These are phyloP conservation scores for Chrysolina americana DNA, from an alignment of 2,888 invertebrate species.

Conservation along the genomic window DNA sequence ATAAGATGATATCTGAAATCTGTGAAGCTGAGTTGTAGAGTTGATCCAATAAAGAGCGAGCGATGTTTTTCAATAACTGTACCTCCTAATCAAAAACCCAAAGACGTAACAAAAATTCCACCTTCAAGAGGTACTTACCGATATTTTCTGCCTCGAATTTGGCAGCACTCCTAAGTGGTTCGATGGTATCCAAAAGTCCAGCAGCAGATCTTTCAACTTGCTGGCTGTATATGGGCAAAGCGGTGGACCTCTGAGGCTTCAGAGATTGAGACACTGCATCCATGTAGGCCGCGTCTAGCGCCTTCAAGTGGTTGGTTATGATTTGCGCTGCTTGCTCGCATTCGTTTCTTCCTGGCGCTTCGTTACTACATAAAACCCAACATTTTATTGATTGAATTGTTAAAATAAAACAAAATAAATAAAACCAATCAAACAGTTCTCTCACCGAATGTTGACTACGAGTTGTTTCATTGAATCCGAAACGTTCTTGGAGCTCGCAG, in stretches of 20 bases:
- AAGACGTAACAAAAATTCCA: no score
- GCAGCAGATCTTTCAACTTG: conserved; percentile 76
- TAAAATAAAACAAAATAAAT: neutral
- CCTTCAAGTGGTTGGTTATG: conserved; percentile 82
- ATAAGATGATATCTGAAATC: no score
- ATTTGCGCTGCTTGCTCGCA: conserved; percentile 88
- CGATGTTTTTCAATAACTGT: no score
- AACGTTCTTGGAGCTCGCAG: conserved; percentile 94
- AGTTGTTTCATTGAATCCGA: conserved; percentile 97
- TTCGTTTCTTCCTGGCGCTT: conserved; percentile 96
- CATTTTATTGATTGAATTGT: no score
- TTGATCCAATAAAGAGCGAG: no score
- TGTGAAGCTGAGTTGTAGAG: no score
- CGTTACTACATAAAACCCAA: conserved; percentile 76
- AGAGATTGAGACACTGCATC: conserved; percentile 78
- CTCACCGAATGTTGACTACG: conserved; percentile 88
- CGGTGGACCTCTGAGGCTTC: conserved; percentile 61
- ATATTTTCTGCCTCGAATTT: conserved; percentile 93
- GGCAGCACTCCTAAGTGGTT: conserved; percentile 88
- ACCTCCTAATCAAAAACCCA: no score
- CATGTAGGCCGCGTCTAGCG: conserved; percentile 89
- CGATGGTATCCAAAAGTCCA: conserved; percentile 88
- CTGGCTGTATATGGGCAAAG: conserved; percentile 71
- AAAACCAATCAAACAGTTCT: neutral
- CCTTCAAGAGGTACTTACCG: conserved; percentile 65